phyloP scores from a whole-genome alignment of 2,888 invertebrate genomes.

The Allolobophora icterica region DNA sequence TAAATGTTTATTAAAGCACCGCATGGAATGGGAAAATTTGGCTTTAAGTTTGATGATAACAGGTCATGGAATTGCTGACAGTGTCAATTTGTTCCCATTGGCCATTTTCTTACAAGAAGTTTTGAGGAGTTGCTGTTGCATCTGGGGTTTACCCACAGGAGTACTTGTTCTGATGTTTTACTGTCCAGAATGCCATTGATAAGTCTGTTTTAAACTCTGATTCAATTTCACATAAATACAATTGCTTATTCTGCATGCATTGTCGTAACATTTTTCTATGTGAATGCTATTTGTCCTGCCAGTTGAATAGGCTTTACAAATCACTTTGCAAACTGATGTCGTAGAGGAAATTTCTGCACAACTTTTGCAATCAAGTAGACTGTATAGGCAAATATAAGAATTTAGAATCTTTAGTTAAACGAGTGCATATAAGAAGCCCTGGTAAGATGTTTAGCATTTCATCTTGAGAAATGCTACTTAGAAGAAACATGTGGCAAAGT shows the following conservation, averaged over 20 bases:
- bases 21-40: background rate
- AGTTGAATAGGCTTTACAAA: background rate
- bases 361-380: background rate
- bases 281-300: background rate
- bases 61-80: background rate
- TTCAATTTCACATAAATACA: background rate
- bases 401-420: background rate
- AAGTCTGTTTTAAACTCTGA: background rate
- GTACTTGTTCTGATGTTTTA: background rate
- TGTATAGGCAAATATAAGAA: background rate
- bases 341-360: background rate
- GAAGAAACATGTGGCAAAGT: background rate
- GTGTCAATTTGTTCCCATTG: background rate
- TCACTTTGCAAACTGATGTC: background rate
- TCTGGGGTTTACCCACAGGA: background rate
- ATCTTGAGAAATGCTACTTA: background rate
- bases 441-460: background rate
- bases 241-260: background rate
- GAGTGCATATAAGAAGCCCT: background rate
- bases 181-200: background rate
- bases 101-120: background rate
- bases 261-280: background rate
- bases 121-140: background rate
- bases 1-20: background rate
- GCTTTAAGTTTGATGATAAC: background rate